Base-by-base conservation (phyloP, 2,797 vertebrate genomes). In the Chelon labrosus region DNA sequence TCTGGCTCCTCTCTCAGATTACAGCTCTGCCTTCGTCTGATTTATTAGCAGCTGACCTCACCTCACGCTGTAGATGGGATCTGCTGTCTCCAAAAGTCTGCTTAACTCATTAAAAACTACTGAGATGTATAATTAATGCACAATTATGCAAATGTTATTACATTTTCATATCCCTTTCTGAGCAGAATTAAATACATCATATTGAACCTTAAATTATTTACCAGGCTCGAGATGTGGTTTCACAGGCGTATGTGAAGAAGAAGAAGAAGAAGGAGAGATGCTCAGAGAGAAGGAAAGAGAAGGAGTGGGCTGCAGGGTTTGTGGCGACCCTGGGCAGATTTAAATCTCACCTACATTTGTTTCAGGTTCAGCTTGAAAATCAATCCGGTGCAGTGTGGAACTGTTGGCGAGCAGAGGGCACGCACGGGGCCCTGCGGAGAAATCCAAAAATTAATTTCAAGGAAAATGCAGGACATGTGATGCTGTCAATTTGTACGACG, bases 81-180 rank as follows among this genome's bases (percentile, higher is more conserved):
- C 64, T 44, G 75, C 78, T 70, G 68, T 83, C 82, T 72, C 74
- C 65, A 63, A 89, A 90, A 85, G 77, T 88, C 88, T 86, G 87
- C 89, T 93, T 93, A 90, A 89, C 90, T 93, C 91, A 93, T 93
- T 94, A 94, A 89, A 91, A 94, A 85, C 80, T 80, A 83, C 86
- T 74, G 81, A 88, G 31, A 94, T 94, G 92, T 94, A 93, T 94
- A 94, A 94, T 94, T 94, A 90, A 95, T 93, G 91, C 86, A 89
- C 90, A 92, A 92, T 94, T 94, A 94, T 94, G 92, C 90, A 91
- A 94, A 94, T 94, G 85, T 92, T 92, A 94, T 93, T 93, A 91
- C 85, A 93, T 93, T 94, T 93, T 90, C 85, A 88, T 84, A 91
- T 89, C 80, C 85, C 89, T 89, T 88, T 86, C 88, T 84, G 85